A percentile compares a stretch with the other conserved stretches of the same genome.
phyloP scores from a whole-genome alignment of 2,888 invertebrate genomes.

The Phyllotreta striolata region DNA sequence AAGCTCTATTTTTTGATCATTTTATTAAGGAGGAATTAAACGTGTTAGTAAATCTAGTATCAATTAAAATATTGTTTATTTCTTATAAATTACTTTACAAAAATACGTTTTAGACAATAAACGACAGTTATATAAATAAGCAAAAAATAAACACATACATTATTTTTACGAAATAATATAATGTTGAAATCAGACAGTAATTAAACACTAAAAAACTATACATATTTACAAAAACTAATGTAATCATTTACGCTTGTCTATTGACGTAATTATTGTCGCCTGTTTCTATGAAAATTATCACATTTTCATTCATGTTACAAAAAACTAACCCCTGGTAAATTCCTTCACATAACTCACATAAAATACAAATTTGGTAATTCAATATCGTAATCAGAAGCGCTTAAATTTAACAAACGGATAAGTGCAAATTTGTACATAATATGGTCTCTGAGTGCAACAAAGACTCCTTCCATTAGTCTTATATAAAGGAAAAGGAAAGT shows the following conservation, averaged over 20 bases:
- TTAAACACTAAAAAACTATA: constrained; percentile 13
- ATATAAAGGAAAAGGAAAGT: too few relatives aligned
- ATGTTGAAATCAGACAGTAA: constrained; percentile 6
- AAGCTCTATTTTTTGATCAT: too few relatives aligned
- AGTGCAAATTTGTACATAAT: too few relatives aligned
- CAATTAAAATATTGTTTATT: constrained; percentile 13
- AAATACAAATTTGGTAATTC: too few relatives aligned
- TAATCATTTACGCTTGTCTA: not conserved
- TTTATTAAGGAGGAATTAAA: too few relatives aligned
- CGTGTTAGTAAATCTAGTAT: not conserved
- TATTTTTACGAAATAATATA: constrained; percentile 2
- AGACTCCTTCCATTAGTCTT: too few relatives aligned
- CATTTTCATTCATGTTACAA: constrained; percentile 26
- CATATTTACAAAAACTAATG: constrained; percentile 16
- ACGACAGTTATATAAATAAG: constrained; percentile 17
- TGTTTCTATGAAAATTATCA: constrained; percentile 24
- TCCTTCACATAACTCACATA: too few relatives aligned
- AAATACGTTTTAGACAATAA: constrained; percentile 12
- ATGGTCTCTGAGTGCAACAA: too few relatives aligned
- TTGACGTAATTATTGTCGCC: constrained; percentile 17
- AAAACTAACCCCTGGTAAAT: not conserved
- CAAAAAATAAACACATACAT: constrained; percentile 12
- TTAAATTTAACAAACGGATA: not conserved
- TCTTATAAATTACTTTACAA: constrained; percentile 14
- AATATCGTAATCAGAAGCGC: too few relatives aligned